phyloP scores from a whole-genome alignment of 2,113 vertebrate genomes.

The Zosterops lateralis region DNA sequence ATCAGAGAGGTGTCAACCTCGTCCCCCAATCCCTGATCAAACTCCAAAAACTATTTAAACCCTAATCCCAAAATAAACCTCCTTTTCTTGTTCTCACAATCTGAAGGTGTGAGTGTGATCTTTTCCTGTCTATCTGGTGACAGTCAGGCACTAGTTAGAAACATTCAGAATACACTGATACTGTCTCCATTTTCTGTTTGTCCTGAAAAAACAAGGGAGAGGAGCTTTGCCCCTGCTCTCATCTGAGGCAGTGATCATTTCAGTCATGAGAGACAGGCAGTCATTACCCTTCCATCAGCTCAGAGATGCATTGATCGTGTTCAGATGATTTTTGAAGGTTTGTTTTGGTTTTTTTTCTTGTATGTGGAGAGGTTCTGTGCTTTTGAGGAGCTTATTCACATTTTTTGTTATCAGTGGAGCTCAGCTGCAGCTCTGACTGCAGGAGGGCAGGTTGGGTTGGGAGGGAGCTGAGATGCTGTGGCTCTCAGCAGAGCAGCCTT shows the following conservation, averaged over 20 bases:
- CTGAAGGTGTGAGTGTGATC: too few species aligned
- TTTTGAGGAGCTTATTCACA: neutral
- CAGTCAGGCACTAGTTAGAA: neutral
- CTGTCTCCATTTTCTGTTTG: neutral
- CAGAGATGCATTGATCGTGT: rapidly evolving
- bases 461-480: neutral
- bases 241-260: neutral
- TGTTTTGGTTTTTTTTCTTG: neutral
- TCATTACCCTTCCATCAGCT: neutral
- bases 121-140: too few species aligned
- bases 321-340: neutral
- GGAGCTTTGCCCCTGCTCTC: neutral
- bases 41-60: too few species aligned
- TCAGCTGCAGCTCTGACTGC: neutral
- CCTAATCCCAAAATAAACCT: too few species aligned
- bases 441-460: neutral
- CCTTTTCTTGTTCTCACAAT: too few species aligned
- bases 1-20: too few species aligned
- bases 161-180: neutral
- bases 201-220: neutral
- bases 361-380: neutral
- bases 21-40: too few species aligned
- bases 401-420: neutral
- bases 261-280: neutral
- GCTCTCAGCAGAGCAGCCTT: neutral